Percentiles rank a stretch among this genome's conserved stretches.
phyloP scores from a whole-genome alignment of 2,113 vertebrate species.

The Eudyptes chrysolophus region DNA sequence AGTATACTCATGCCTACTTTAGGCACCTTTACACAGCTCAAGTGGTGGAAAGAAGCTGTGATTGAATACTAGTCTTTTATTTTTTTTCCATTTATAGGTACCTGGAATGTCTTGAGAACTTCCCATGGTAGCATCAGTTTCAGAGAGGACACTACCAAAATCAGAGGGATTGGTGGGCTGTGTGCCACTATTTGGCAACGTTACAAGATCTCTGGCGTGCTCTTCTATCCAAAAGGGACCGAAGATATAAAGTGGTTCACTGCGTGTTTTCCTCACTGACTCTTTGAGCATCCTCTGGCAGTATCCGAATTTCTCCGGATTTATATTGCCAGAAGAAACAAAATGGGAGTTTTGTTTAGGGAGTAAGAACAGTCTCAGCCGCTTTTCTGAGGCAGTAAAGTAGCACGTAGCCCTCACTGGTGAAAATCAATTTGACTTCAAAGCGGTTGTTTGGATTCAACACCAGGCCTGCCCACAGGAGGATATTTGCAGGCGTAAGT shows the following conservation, averaged over 20 bases:
- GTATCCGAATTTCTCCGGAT: not conserved
- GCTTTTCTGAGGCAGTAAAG: not conserved
- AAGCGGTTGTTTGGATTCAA: not conserved
- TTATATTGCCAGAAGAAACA: not conserved
- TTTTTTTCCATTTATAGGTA: not conserved
- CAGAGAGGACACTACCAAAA: not conserved
- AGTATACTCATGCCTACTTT: not conserved
- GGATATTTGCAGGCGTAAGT: not conserved
- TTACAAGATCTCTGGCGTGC: not conserved
- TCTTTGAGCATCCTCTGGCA: not conserved
- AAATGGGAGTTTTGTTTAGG: not conserved
- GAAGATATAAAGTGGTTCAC: not conserved
- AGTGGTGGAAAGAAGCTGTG: not conserved
- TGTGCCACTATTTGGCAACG: not conserved
- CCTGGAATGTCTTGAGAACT: not conserved
- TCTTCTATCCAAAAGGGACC: not conserved
- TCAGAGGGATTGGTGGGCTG: not conserved
- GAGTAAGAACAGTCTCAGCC: not conserved
- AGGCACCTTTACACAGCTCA: not conserved
- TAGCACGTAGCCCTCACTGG: not conserved
- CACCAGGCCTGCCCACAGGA: not conserved
- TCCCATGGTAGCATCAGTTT: not conserved
- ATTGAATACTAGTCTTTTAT: not conserved
- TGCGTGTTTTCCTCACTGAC: not conserved
- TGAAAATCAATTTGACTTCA: not conserved